A percentile compares a stretch with the other conserved stretches of the same genome.
Conservation (phyloP, 2,888 invertebrate species). For the Mimas tiliae region DNA sequence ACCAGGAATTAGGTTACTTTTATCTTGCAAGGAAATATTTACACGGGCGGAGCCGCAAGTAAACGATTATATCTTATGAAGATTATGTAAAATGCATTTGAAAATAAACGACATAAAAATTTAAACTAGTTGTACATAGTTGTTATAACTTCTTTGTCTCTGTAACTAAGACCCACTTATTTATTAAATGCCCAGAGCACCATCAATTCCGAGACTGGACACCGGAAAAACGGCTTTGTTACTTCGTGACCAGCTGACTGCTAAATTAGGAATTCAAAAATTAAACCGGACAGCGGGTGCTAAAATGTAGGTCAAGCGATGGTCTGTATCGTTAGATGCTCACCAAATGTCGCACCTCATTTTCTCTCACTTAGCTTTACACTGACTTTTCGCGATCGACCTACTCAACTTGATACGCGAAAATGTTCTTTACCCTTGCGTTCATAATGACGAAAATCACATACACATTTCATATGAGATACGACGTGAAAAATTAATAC, state of each 20-base stretch:
- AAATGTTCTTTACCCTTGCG: not conserved
- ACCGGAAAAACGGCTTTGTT: not conserved
- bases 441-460: not conserved
- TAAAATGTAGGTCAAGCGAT: constrained; percentile 71
- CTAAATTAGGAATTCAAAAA: constrained; percentile 38
- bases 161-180: not conserved
- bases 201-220: not conserved
- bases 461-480: not conserved
- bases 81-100: no score
- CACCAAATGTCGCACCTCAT: constrained; percentile 73
- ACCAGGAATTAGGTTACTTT: no score
- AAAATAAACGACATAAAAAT: no score
- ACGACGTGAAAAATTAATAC: constrained; percentile 2
- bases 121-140: not conserved
- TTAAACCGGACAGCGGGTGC: constrained; percentile 54
- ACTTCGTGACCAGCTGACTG: not conserved
- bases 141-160: not conserved
- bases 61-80: no score
- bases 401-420: not conserved
- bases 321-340: constrained; percentile 61
- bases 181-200: not conserved
- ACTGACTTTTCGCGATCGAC: constrained; percentile 39
- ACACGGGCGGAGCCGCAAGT: no score
- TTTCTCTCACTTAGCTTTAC: constrained; percentile 66
- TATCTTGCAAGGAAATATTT: no score